Percentiles rank a stretch among this genome's conserved stretches.
Conservation (phyloP, 92 coral and sea anemone genomes). For the Virgularia gustaviana region DNA sequence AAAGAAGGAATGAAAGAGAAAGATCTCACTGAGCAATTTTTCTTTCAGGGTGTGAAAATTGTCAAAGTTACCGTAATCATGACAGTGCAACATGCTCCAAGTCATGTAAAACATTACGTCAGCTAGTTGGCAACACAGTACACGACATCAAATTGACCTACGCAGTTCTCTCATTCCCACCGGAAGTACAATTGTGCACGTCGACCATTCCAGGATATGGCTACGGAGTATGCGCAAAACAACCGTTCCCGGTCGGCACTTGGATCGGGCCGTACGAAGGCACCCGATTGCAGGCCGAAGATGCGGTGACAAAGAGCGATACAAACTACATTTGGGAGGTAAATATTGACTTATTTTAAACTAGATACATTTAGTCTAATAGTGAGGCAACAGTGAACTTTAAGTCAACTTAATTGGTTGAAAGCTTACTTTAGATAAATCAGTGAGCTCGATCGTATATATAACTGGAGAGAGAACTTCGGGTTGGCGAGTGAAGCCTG, state of each 20-base stretch:
- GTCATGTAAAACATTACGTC: slow-evolving; percentile 21
- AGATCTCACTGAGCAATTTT: background rate
- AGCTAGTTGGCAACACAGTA: slow-evolving; percentile 24
- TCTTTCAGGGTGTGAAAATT: slow-evolving; percentile 16
- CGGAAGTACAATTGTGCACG: slow-evolving; percentile 78
- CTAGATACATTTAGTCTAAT: too few species aligned
- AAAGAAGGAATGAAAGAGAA: background rate
- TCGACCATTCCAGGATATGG: slow-evolving; percentile 83
- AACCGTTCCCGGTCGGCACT: slow-evolving; percentile 80
- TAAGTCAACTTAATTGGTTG: too few species aligned
- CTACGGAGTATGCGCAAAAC: slow-evolving; percentile 84
- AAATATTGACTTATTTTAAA: background rate
- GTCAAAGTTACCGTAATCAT: slow-evolving; percentile 7
- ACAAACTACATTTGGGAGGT: slow-evolving; percentile 98
- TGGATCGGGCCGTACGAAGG: slow-evolving; percentile 99
- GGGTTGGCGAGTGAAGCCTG: too few species aligned
- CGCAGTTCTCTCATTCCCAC: slow-evolving; percentile 77
- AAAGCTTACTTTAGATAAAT: too few species aligned
- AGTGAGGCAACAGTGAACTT: too few species aligned
- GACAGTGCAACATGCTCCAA: background rate
- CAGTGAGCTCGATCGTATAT: too few species aligned
- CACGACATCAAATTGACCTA: slow-evolving; percentile 48
- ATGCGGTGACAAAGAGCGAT: slow-evolving; percentile 56
- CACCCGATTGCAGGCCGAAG: slow-evolving; percentile 59
- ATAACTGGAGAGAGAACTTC: too few species aligned